phyloP scores from a whole-genome alignment of 30 jellyfish, hydroid and myxozoan genomes.

The Morbakka virulenta region DNA sequence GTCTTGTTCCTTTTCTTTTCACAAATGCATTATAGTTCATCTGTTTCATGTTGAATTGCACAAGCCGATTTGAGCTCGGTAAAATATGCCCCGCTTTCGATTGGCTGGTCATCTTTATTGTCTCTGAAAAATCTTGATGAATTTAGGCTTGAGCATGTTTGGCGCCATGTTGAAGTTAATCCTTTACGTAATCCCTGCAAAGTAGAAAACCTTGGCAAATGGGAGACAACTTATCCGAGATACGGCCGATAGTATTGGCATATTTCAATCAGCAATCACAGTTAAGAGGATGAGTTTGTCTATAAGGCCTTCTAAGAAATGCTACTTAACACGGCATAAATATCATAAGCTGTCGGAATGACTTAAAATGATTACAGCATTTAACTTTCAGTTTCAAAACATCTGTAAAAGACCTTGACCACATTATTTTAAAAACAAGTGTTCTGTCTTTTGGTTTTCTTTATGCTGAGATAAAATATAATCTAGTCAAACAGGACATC shows the following conservation, averaged over 20 bases:
- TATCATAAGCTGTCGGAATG: background rate
- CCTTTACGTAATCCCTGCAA: background rate
- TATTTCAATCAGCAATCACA: background rate
- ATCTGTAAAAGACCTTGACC: background rate
- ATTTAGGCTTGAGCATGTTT: background rate
- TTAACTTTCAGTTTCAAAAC: background rate
- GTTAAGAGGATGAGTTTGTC: background rate
- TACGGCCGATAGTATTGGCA: background rate
- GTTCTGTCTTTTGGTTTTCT: too few species aligned
- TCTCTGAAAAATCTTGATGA: background rate
- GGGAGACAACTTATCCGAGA: background rate
- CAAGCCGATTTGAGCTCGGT: background rate
- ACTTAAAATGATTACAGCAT: background rate
- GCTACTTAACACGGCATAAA: background rate
- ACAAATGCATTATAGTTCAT: background rate
- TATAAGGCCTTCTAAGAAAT: background rate
- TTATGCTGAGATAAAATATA: too few species aligned
- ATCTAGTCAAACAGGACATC: too few species aligned
- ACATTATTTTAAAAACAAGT: too few species aligned
- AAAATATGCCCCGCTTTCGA: background rate
- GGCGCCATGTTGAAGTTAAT: background rate
- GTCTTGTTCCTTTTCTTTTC: background rate
- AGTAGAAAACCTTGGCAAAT: background rate
- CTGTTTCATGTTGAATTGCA: background rate
- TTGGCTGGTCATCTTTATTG: background rate